phyloP scores from a whole-genome alignment of 2,797 vertebrate genomes.

The Schizopygopsis pylzovi region DNA sequence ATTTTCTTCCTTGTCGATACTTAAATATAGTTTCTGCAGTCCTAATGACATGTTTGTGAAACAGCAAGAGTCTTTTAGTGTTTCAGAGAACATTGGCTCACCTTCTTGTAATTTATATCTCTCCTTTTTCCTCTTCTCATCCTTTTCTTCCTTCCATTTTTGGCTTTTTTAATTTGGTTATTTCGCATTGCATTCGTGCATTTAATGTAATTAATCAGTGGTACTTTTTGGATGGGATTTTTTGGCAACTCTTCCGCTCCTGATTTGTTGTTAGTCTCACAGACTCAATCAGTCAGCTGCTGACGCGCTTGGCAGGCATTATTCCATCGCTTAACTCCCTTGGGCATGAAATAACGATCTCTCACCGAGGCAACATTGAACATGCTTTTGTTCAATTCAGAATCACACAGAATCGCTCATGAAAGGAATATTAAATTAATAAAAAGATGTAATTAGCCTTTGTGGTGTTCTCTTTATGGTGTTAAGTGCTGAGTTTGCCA shows the following conservation, averaged over 20 bases:
- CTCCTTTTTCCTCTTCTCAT: background rate
- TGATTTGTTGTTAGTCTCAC: background rate
- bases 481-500: slow-evolving; percentile 47
- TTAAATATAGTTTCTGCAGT: slow-evolving; percentile 20
- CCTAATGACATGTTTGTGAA: slow-evolving; percentile 9
- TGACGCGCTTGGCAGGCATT: slow-evolving; percentile 43
- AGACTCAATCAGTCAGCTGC: background rate
- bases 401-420: slow-evolving; percentile 53
- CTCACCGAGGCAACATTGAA: slow-evolving; percentile 43
- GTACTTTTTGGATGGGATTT: background rate
- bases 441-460: slow-evolving; percentile 48
- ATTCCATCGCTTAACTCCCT: slow-evolving; percentile 48
- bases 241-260: slow-evolving; percentile 10
- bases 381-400: slow-evolving; percentile 49
- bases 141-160: background rate
- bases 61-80: background rate
- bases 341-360: slow-evolving; percentile 54
- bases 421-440: slow-evolving; percentile 50
- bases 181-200: background rate
- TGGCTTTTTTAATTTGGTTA: background rate
- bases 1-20: slow-evolving; percentile 20
- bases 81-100: slow-evolving; percentile 18
- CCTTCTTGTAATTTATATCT: background rate
- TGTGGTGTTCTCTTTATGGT: slow-evolving; percentile 39
- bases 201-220: background rate